Evolutionary conservation across 2,113 vertebrate species (phyloP).

Genomic region (Sinocyclocheilus rhinocerous): DNA sequence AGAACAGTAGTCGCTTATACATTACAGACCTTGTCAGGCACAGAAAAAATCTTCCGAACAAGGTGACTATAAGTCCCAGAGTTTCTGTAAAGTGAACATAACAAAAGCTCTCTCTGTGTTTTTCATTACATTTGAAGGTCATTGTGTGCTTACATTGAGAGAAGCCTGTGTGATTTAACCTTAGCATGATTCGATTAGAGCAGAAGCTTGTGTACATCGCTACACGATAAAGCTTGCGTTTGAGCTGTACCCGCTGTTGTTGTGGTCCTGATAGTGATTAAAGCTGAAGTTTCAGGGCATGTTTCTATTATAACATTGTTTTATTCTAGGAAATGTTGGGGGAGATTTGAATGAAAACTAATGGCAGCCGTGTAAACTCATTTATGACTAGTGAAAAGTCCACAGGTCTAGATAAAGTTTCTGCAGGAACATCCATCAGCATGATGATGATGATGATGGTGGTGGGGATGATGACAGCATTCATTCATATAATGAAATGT

Average conservation of each 20-base stretch:
- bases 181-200: constrained; percentile 15
- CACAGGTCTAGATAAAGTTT: constrained; percentile 8
- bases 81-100: neutral
- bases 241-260: neutral
- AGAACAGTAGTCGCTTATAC: constrained; percentile 8
- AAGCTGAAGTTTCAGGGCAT: neutral
- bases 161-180: constrained; percentile 8
- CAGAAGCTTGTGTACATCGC: neutral
- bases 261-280: neutral
- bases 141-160: neutral
- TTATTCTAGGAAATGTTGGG: neutral
- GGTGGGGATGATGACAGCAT: neutral
- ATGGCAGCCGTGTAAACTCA: neutral
- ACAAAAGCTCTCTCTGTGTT: constrained; percentile 19
- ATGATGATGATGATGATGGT: neutral
- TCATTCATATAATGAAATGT: no score
- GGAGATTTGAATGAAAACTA: neutral
- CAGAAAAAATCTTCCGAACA: neutral
- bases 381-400: neutral
- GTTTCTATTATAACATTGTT: neutral
- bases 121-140: constrained; percentile 44
- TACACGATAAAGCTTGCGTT: neutral
- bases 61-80: constrained; percentile 45
- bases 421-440: neutral
- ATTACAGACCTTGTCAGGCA: neutral